Evolutionary conservation across 1,140 invertebrate species (phyloP).

Genomic region (Leptinotarsa defecta): DNA sequence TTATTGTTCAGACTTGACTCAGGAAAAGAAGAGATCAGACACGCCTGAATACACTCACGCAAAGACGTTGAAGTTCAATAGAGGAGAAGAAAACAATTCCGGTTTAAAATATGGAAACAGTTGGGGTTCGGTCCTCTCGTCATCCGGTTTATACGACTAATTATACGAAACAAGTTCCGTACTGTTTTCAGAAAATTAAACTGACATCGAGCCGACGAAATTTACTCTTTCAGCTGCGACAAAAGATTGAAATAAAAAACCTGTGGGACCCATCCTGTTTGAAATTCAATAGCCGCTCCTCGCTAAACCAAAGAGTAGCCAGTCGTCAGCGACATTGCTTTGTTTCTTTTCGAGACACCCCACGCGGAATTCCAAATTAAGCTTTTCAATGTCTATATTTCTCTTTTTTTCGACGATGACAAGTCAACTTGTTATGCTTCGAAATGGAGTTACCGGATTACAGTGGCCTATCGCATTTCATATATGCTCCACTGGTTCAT

Average conservation of each 20-base stretch:
- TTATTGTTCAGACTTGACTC: no score
- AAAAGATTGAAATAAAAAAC: slow-evolving; percentile 4
- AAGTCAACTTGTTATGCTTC: slow-evolving; percentile 18
- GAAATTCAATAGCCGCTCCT: slow-evolving; percentile 5
- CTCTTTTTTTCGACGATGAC: background rate
- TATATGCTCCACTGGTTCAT: slow-evolving; percentile 13
- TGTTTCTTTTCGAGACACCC: slow-evolving; percentile 12
- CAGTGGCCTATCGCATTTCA: slow-evolving; percentile 17
- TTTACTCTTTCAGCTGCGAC: background rate
- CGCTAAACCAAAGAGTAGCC: slow-evolving; percentile 5
- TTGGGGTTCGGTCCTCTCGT: no score
- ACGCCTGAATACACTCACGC: no score
- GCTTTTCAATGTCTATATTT: slow-evolving; percentile 15
- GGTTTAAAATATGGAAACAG: no score
- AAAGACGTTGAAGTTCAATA: no score
- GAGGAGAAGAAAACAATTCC: no score
- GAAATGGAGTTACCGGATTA: slow-evolving; percentile 19
- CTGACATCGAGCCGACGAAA: no score
- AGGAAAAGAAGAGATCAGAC: no score
- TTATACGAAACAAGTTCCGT: no score
- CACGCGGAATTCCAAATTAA: slow-evolving; percentile 17
- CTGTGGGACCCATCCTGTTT: slow-evolving; percentile 5
- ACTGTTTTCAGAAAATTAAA: no score
- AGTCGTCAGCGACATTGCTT: slow-evolving; percentile 7
- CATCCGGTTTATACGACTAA: no score